phyloP scores from a whole-genome alignment of 2,888 invertebrate species.

The Smittia aterrima region DNA sequence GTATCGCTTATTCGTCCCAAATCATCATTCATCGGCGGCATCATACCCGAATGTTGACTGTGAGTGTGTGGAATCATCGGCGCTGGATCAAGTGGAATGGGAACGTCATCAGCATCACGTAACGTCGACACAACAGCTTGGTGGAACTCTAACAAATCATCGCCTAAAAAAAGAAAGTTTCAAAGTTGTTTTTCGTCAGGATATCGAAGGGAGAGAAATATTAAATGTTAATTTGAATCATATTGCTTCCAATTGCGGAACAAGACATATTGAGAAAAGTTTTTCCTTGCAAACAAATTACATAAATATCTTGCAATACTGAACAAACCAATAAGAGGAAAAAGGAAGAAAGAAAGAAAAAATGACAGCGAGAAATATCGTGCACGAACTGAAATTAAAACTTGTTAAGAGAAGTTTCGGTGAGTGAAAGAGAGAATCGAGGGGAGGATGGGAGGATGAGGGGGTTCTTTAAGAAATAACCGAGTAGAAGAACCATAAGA shows the following conservation, averaged over 20 bases:
- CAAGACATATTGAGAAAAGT: background rate
- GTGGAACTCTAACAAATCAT: conserved; percentile 92
- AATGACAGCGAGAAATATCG: conserved; percentile 3
- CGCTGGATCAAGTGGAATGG: conserved; percentile 54
- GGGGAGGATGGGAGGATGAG: no score
- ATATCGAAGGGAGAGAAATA: background rate
- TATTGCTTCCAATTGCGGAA: conserved; percentile 9
- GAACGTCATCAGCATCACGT: conserved; percentile 65
- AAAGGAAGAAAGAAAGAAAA: background rate
- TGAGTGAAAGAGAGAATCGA: no score
- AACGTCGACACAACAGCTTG: conserved; percentile 68
- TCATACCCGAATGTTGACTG: conserved; percentile 48
- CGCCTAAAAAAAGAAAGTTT: conserved; percentile 56
- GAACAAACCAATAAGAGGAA: background rate
- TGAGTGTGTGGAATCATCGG: conserved; percentile 49
- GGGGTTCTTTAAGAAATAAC: no score
- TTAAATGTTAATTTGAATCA: conserved; percentile 21
- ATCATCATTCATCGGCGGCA: conserved; percentile 61
- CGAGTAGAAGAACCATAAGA: no score
- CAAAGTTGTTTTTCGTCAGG: background rate
- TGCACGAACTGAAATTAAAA: conserved; percentile 12
- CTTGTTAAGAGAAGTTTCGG: background rate
- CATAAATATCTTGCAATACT: background rate
- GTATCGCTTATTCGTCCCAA: conserved; percentile 70
- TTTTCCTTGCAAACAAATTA: background rate